phyloP scores from a whole-genome alignment of 2,113 vertebrate genomes.

The Corapipo altera region DNA sequence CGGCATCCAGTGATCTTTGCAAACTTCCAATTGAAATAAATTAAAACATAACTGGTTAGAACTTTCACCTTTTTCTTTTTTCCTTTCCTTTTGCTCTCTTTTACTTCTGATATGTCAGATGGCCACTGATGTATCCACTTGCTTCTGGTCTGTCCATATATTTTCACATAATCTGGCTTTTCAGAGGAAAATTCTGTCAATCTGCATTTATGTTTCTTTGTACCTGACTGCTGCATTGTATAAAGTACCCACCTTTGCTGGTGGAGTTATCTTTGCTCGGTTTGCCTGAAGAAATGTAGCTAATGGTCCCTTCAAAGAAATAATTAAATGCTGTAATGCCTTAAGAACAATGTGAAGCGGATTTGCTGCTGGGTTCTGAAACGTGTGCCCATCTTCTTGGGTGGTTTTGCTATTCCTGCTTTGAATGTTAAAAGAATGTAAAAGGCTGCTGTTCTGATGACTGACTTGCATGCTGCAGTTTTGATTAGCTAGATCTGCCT shows the following conservation, averaged over 20 bases:
- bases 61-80: rapidly evolving
- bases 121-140: neutral
- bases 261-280: neutral
- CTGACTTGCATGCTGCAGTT: neutral
- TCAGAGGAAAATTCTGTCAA: neutral
- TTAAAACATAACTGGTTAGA: neutral
- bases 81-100: neutral
- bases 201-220: neutral
- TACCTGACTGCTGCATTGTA: neutral
- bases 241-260: neutral
- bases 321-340: neutral
- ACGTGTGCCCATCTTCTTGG: neutral
- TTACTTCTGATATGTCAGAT: neutral
- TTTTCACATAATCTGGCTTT: neutral
- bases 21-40: neutral
- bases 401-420: neutral
- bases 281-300: neutral
- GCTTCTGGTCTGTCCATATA: neutral
- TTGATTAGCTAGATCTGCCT: constrained; percentile 37
- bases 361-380: neutral
- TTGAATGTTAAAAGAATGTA: neutral
- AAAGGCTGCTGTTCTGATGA: neutral
- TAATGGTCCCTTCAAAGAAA: neutral
- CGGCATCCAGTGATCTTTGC: neutral
- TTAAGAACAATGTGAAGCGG: neutral